Base-by-base conservation (phyloP, 1,140 invertebrate genomes). In the Rhyacophila brunnea region DNA sequence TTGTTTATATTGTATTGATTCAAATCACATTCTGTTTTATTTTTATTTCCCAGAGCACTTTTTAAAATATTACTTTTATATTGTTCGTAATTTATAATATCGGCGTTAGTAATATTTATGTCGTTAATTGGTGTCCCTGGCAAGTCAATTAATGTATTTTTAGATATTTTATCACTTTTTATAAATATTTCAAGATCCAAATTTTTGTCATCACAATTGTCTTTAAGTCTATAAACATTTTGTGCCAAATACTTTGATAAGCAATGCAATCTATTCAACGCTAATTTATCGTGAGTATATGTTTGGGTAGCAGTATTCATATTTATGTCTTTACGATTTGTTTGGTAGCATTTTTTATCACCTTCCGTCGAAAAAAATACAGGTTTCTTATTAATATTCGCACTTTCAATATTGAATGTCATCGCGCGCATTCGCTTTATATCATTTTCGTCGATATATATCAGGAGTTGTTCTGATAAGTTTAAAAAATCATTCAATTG, bases 401-500 rank as follows among this genome's bases (percentile, higher is more conserved):
- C 23, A 28, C 23, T 28, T 28, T 28, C 23, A 28, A 28, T 28
- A 28, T 28, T 28, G 23, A 28, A 28, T 28, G 23, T 28, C 23
- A 28, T 28, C 23, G 43, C 32, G 14, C 17, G 34, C 40, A 61
- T 52, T n/a, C 52, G 35, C n/a, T 60, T 38, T 17, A 64, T 20
- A 42, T 47, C 18, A 17, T 35, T 61, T 32, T 60, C 53, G 19
- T 77, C 74, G 28, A 75, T 63, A 57, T 68, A 71, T 60, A 77
- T 71, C 68, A 74, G 66, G 58, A 77, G 67, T 19, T 68, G 65
- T 62, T 68, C 68, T 14, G 73, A 61, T 19, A 74, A 69, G 48
- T 73, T 68, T 44, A 77, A 64, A 60, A 77, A 77, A 38, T 63
- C 68, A 28, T 69, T 65, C 23, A 74, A 35, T 45, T 71, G 70